phyloP scores from a whole-genome alignment of 2,797 vertebrate species.

The Anguilla anguilla region DNA sequence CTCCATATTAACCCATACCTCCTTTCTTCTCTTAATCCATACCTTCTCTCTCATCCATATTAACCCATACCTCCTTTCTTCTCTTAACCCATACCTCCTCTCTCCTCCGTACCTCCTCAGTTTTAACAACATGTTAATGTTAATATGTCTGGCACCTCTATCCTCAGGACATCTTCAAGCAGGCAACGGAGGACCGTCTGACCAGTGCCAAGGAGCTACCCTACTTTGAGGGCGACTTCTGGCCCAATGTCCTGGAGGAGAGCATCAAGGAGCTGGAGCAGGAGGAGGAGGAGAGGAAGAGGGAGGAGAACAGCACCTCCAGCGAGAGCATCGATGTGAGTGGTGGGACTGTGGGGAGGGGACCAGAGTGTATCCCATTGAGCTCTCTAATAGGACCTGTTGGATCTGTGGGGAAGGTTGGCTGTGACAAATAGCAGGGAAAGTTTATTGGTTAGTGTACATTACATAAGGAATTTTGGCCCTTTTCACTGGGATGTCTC shows the following conservation, averaged over 20 bases:
- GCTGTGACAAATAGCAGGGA: not conserved
- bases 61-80: not conserved
- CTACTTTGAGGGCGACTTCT: constrained; percentile 98
- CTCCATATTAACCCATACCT: not conserved
- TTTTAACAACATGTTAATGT: no score
- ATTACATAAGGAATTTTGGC: not conserved
- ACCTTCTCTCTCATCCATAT: not conserved
- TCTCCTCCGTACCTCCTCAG: not conserved
- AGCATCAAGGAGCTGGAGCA: constrained; percentile 98
- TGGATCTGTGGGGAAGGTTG: not conserved
- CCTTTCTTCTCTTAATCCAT: no score
- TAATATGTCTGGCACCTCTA: not conserved
- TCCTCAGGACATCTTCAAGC: constrained; percentile 93
- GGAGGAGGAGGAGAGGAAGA: constrained; percentile 95
- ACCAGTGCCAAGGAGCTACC: constrained; percentile 97
- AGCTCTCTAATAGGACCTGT: not conserved
- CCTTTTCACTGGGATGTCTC: not conserved
- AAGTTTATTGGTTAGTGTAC: not conserved
- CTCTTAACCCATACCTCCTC: not conserved
- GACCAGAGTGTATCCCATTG: not conserved
- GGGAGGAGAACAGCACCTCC: constrained; percentile 94
- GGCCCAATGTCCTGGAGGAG: constrained; percentile 98
- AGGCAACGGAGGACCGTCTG: constrained; percentile 94
- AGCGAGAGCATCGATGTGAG: constrained; percentile 88
- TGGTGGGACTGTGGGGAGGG: not conserved